Conservation (phyloP, 2,797 vertebrate species). For the Manis pentadactyla region DNA sequence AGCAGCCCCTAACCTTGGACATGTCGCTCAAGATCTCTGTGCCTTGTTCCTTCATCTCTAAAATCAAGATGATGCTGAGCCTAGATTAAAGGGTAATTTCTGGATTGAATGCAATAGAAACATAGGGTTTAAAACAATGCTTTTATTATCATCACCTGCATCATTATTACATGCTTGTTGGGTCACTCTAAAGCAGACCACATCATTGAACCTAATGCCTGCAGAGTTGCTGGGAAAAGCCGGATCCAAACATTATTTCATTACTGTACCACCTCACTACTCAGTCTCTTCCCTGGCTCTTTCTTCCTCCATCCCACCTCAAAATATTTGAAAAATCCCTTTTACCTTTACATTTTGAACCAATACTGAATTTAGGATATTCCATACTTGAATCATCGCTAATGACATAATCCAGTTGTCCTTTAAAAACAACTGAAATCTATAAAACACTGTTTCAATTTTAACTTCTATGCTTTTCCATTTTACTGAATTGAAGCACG, state of each 20-base stretch:
- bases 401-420: not conserved
- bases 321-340: not conserved
- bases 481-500: slow-evolving; percentile 11
- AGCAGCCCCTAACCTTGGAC: not conserved
- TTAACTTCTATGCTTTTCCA: slow-evolving; percentile 1
- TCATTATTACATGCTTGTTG: not conserved
- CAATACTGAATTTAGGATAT: not conserved
- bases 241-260: not conserved
- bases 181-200: not conserved
- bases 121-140: not conserved
- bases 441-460: slow-evolving; percentile 33
- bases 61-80: not conserved
- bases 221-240: not conserved
- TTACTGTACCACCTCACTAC: not conserved
- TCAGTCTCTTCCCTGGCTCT: not conserved
- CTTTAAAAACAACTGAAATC: slow-evolving; percentile 62
- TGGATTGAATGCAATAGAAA: not conserved
- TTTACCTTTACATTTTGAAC: slow-evolving; percentile 38
- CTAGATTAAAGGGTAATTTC: not conserved
- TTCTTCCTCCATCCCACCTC: not conserved
- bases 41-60: not conserved
- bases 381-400: not conserved
- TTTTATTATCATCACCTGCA: not conserved
- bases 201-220: not conserved
- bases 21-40: not conserved